A percentile compares a stretch with the other conserved stretches of the same genome.
Conservation (phyloP, 2,797 vertebrate species). For the Hemitrygon akajei region DNA sequence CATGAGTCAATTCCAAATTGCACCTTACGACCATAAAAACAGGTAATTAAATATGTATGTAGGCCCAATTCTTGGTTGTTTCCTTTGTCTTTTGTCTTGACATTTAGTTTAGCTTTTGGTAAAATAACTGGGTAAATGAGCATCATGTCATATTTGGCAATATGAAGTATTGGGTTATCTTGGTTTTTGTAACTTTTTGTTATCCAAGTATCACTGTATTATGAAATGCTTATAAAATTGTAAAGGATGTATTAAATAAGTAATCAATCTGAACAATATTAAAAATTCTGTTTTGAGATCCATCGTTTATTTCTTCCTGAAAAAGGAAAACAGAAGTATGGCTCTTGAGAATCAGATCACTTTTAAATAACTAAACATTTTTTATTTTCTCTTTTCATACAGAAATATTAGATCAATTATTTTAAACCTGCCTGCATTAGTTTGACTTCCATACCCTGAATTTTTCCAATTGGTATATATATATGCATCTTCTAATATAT, state of each 20-base stretch:
- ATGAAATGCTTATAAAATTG: no score
- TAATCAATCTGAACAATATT: background rate
- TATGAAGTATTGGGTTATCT: no score
- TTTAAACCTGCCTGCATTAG: background rate
- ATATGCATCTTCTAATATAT: background rate
- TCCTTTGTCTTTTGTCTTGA: background rate
- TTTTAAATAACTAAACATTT: background rate
- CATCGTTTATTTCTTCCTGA: background rate
- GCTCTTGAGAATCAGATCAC: background rate
- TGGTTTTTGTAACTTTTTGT: no score
- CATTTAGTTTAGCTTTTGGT: background rate
- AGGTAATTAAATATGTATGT: no score
- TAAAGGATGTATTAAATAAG: background rate
- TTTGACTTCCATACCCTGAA: background rate
- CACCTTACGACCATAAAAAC: no score
- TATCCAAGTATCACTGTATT: no score
- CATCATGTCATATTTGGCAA: background rate
- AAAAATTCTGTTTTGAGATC: no score
- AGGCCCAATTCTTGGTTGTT: no score
- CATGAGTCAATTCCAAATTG: no score
- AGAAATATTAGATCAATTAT: background rate
- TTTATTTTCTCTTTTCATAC: background rate
- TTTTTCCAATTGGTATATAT: background rate
- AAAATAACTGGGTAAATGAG: background rate
- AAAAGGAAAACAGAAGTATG: background rate